A percentile compares a stretch with the other conserved stretches of the same genome.
Conservation (phyloP, 2,888 invertebrate genomes). For the Clepsis dumicolana region DNA sequence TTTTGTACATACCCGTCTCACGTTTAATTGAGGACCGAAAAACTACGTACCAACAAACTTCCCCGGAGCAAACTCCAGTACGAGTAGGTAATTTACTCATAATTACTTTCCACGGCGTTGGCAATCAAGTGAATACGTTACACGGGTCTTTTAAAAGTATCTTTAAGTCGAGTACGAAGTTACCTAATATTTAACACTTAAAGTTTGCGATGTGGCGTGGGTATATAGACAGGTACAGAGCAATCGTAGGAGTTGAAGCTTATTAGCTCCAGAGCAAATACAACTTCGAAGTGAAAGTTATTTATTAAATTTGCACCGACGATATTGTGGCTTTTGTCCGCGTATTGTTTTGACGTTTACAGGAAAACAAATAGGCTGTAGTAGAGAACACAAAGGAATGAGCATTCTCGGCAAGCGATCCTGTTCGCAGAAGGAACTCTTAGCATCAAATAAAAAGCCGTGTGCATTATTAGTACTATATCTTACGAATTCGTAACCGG, state of each 20-base stretch:
- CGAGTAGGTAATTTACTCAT: conserved; percentile 34
- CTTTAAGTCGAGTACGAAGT: conserved; percentile 20
- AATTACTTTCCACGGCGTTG: conserved; percentile 36
- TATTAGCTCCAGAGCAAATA: not conserved
- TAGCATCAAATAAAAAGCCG: not conserved
- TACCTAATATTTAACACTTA: conserved; percentile 6
- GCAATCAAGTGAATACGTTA: conserved; percentile 34
- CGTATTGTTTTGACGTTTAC: conserved; percentile 6
- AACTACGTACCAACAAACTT: conserved; percentile 26
- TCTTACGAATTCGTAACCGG: not conserved
- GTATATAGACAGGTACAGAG: too few relatives aligned
- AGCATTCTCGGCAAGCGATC: conserved; percentile 12
- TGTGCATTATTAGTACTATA: not conserved
- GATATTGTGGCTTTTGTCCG: not conserved
- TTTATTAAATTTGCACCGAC: not conserved
- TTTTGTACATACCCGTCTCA: conserved; percentile 20
- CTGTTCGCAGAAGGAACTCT: conserved; percentile 10
- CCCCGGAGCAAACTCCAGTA: conserved; percentile 16
- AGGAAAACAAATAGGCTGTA: not conserved
- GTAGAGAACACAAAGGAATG: conserved; percentile 3
- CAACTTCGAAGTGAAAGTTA: not conserved
- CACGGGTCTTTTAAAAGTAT: conserved; percentile 12
- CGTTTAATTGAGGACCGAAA: conserved; percentile 19
- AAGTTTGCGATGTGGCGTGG: not conserved
- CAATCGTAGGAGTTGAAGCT: conserved; percentile 1